Percentiles rank a stretch among this genome's conserved stretches.
These are phyloP conservation scores for Haliaeetus vocifer DNA, from an alignment of 2,797 vertebrate genomes.

Conservation along the genomic window DNA sequence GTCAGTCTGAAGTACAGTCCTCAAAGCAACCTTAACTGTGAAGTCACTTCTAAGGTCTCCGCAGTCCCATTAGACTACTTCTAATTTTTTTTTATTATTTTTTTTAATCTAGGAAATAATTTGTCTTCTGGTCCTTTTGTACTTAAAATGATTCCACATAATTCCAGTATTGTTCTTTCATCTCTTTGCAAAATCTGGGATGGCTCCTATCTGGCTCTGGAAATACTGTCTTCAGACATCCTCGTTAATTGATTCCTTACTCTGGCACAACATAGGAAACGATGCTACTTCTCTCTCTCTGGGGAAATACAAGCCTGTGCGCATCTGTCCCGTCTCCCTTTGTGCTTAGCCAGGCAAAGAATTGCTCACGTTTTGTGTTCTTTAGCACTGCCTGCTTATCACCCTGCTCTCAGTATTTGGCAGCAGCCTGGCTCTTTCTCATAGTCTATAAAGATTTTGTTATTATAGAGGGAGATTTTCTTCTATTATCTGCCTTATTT, in stretches of 20 bases:
- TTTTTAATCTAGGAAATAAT: slow-evolving; percentile 16
- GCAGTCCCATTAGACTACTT: background rate
- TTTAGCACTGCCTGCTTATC: slow-evolving; percentile 1
- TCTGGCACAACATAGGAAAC: background rate
- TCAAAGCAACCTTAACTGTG: background rate
- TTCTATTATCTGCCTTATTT: slow-evolving; percentile 1
- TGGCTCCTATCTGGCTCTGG: slow-evolving; percentile 45
- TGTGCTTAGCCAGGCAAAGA: slow-evolving; percentile 50
- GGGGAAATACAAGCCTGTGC: background rate
- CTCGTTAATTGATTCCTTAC: slow-evolving; percentile 60
- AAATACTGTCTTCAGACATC: slow-evolving; percentile 36
- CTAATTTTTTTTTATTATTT: background rate
- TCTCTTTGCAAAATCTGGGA: slow-evolving; percentile 33
- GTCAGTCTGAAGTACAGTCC: background rate
- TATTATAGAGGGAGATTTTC: background rate
- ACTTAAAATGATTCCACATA: slow-evolving; percentile 3
- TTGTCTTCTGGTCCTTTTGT: slow-evolving; percentile 23
- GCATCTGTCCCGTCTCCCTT: slow-evolving; percentile 40
- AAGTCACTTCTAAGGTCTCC: background rate
- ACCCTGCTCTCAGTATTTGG: background rate
- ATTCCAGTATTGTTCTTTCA: slow-evolving; percentile 14
- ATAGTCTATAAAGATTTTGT: background rate
- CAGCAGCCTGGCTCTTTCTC: background rate
- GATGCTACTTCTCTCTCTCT: slow-evolving; percentile 19
- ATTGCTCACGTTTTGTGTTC: background rate